Base-by-base conservation (phyloP, 1,140 invertebrate genomes). In the Drosophila tani region DNA sequence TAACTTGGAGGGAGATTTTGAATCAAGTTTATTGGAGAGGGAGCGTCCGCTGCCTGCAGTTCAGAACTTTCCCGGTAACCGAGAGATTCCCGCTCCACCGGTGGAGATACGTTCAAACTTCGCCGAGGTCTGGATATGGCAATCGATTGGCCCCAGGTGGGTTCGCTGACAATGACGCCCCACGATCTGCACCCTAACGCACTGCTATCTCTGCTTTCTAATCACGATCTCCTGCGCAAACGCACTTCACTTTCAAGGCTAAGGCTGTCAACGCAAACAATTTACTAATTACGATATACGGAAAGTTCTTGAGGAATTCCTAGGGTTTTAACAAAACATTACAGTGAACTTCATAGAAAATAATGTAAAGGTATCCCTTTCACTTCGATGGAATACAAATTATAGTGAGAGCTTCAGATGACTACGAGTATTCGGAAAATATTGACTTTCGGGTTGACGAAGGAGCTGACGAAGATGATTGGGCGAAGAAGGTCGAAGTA, bases 81-180 rank as follows among this genome's bases (percentile, higher is more conserved):
- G 15, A 11, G 47, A 50, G 11, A 5, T 15, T 40, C 46, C 21
- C 12, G 19, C 43, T n/a, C n/a, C 51, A 32, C 14, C 29, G 12
- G 14, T 21, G 14, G 51, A 55, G 17, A 58, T 83, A 58, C 81
- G 91, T 45, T 64, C 79, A 29, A 82, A 91, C 63, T 92, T 92
- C 38, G 82, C 74, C 27, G 91, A 92, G 21, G 49, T 79, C 60
- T 91, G 88, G 88, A 82, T 88, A 19, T 91, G 81, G 87, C 62
- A 84, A 35, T 66, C 51, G 11, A 53, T 56, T 8, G 68, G 59
- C 56, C 24, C 38, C 27, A 82, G 83, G 83, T 87, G 79, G 64
- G 83, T 60, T 58, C n/a, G 45, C 17, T 35, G 15, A 55, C 41
- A 46, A 24, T 12, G 43, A 35, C 38, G 38, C 46, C 32, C 29